These are phyloP conservation scores for Pseudocheirus occidentalis DNA, from an alignment of 2,797 vertebrate genomes.

Conservation along the genomic window DNA sequence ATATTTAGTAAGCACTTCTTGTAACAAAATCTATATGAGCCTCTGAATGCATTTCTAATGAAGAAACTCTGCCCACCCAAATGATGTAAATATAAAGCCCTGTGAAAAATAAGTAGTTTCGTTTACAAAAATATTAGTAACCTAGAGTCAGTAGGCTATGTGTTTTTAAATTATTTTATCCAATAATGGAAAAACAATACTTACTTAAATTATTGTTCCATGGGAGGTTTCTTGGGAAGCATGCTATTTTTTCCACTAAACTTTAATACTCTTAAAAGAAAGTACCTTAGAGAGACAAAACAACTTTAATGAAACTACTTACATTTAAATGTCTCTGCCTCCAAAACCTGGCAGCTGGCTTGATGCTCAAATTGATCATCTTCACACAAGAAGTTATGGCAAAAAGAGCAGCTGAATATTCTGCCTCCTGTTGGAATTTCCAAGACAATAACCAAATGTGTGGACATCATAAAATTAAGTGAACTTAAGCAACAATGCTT, in stretches of 20 bases:
- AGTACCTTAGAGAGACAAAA: slow-evolving; percentile 41
- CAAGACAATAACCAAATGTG: slow-evolving; percentile 56
- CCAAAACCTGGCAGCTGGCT: slow-evolving; percentile 97
- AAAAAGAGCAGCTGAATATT: slow-evolving; percentile 98
- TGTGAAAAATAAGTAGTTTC: not conserved
- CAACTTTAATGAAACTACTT: slow-evolving; percentile 79
- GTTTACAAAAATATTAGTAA: not conserved
- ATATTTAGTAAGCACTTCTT: not conserved
- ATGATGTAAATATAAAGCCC: not conserved
- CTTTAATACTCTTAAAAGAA: slow-evolving; percentile 33
- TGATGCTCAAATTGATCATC: slow-evolving; percentile 99
- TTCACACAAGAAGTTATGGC: slow-evolving; percentile 97
- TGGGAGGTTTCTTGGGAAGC: not conserved
- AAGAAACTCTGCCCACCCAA: not conserved
- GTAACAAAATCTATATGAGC: not conserved
- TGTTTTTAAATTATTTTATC: not conserved
- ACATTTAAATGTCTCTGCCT: slow-evolving; percentile 99
- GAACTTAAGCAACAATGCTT: not conserved
- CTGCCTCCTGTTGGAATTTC: slow-evolving; percentile 89
- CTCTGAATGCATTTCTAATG: not conserved
- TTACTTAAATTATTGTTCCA: slow-evolving; percentile 11
- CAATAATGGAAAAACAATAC: slow-evolving; percentile 2
- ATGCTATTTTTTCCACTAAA: slow-evolving; percentile 26
- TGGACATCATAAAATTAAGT: slow-evolving; percentile 17
- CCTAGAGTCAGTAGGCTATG: not conserved